Conservation (phyloP, 2,113 vertebrate species). For the Neofelis nebulosa region DNA sequence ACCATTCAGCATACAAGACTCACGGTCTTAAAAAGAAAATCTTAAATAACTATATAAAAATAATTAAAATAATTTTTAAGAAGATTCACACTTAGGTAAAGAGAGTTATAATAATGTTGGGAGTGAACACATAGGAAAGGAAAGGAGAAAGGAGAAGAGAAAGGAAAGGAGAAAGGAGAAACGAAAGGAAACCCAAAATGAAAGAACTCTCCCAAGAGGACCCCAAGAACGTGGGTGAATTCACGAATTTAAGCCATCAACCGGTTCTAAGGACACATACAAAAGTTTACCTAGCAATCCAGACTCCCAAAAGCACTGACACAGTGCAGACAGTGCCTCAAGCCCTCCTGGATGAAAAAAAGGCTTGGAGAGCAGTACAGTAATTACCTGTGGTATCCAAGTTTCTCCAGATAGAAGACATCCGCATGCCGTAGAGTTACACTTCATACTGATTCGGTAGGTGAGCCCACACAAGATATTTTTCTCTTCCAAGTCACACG, state of each 20-base stretch:
- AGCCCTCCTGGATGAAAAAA: not conserved
- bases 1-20: not conserved
- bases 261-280: not conserved
- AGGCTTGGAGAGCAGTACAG: not conserved
- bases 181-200: not conserved
- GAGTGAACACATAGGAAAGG: not conserved
- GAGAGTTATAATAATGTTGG: not conserved
- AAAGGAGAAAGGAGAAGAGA: too few relatives aligned
- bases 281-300: not conserved
- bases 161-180: not conserved
- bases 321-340: not conserved
- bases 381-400: not conserved
- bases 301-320: not conserved
- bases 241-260: not conserved
- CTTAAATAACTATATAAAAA: constrained; percentile 24
- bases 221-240: not conserved
- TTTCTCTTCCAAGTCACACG: not conserved
- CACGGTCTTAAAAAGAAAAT: not conserved
- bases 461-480: not conserved
- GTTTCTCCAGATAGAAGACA: not conserved
- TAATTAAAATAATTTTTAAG: not conserved
- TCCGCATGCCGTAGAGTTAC: not conserved
- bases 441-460: not conserved
- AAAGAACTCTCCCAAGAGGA: not conserved
- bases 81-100: not conserved